Conservation (phyloP, 2,888 invertebrate genomes). For the Oeneis ivallda region DNA sequence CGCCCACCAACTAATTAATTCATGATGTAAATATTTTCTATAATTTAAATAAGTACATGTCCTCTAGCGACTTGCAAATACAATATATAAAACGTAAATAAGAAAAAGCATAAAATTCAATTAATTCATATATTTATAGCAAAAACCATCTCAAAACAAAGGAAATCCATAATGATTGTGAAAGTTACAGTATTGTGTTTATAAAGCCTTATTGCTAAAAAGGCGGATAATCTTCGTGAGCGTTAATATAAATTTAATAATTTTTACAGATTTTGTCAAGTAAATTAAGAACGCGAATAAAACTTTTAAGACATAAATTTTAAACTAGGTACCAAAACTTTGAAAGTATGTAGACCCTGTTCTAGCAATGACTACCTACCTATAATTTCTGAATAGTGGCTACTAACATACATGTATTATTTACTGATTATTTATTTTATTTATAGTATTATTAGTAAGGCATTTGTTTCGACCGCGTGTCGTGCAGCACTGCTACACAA, state of each 20-base stretch:
- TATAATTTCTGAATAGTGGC: conserved; percentile 38
- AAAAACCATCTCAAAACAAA: conserved; percentile 41
- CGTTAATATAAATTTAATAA: conserved; percentile 44
- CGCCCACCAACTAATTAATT: conserved; percentile 18
- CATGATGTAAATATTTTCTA: conserved; percentile 5
- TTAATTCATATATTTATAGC: conserved; percentile 15
- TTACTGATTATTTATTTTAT: conserved; percentile 22
- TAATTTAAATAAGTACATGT: conserved; percentile 34
- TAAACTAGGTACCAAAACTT: conserved; percentile 35
- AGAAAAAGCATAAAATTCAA: conserved; percentile 37
- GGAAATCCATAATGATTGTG: conserved; percentile 43
- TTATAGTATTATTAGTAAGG: conserved; percentile 37
- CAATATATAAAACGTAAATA: conserved; percentile 32
- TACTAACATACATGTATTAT: conserved; percentile 44
- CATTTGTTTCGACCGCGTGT: conserved; percentile 30
- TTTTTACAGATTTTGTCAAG: conserved; percentile 19
- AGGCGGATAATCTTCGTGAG: conserved; percentile 74
- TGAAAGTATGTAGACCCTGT: conserved; percentile 43
- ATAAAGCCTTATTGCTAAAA: conserved; percentile 64
- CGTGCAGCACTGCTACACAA: conserved; percentile 22
- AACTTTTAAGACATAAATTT: conserved; percentile 27
- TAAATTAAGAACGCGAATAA: conserved; percentile 30
- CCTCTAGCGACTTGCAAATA: conserved; percentile 36
- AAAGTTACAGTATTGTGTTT: conserved; percentile 43
- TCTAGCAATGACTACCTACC: conserved; percentile 43